phyloP scores from a whole-genome alignment of 2,797 vertebrate species.

The Sardinella longiceps region DNA sequence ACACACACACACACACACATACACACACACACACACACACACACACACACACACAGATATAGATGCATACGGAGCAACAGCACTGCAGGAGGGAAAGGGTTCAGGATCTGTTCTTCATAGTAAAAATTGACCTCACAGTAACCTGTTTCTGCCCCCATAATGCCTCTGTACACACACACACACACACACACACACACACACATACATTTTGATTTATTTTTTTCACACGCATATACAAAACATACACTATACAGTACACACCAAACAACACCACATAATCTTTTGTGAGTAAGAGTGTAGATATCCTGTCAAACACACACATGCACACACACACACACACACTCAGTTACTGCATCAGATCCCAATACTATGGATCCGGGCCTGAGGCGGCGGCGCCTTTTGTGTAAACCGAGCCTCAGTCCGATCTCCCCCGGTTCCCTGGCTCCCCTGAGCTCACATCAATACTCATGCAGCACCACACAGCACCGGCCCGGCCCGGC shows the following conservation, averaged over 20 bases:
- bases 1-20: background rate
- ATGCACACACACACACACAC: background rate
- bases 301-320: background rate
- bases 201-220: too few species aligned
- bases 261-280: background rate
- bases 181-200: background rate
- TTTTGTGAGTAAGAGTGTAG: too few species aligned
- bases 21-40: background rate
- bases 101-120: background rate
- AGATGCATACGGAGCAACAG: background rate
- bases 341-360: background rate
- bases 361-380: background rate
- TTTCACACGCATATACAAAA: background rate
- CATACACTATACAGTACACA: background rate
- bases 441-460: background rate
- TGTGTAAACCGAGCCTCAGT: background rate
- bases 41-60: background rate
- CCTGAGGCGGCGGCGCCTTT: background rate
- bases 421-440: background rate
- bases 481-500: too few species aligned
- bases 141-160: background rate
- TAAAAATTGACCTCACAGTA: background rate
- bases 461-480: background rate
- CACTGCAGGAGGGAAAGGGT: background rate
- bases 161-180: background rate